Conservation (phyloP, 2,797 vertebrate genomes). For the Sebastes minor region DNA sequence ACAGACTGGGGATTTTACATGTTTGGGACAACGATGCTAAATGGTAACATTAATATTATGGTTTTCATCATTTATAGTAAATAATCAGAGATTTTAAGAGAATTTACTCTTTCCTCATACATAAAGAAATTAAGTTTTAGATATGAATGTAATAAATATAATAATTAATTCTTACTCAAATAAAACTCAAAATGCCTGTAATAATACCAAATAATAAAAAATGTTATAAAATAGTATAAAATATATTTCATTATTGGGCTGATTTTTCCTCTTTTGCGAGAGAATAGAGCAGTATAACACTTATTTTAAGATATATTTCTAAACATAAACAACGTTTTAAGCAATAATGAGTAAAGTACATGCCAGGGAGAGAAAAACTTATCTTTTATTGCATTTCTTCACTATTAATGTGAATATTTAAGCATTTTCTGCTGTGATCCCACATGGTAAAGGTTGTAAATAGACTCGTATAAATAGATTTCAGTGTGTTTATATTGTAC, state of each 20-base stretch:
- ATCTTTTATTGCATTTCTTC: no score
- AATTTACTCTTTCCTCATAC: not conserved
- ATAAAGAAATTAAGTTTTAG: not conserved
- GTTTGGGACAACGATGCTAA: not conserved
- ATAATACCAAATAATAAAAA: not conserved
- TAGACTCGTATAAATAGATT: not conserved
- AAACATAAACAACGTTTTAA: not conserved
- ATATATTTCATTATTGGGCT: not conserved
- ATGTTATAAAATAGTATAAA: not conserved
- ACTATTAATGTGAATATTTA: not conserved
- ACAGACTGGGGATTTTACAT: not conserved
- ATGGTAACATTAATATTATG: not conserved
- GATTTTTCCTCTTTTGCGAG: not conserved
- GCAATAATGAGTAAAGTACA: not conserved
- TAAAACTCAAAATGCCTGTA: not conserved
- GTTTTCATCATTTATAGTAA: not conserved
- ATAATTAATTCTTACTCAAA: not conserved
- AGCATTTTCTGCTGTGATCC: not conserved
- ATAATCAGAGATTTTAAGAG: not conserved
- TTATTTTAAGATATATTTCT: not conserved
- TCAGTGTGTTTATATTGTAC: not conserved
- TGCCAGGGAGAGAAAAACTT: fast-evolving
- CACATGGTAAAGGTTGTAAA: not conserved
- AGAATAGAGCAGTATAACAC: not conserved
- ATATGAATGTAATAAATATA: not conserved